Evolutionary conservation across 2,113 vertebrate genomes (phyloP).

Genomic region (Silurus glanis): DNA sequence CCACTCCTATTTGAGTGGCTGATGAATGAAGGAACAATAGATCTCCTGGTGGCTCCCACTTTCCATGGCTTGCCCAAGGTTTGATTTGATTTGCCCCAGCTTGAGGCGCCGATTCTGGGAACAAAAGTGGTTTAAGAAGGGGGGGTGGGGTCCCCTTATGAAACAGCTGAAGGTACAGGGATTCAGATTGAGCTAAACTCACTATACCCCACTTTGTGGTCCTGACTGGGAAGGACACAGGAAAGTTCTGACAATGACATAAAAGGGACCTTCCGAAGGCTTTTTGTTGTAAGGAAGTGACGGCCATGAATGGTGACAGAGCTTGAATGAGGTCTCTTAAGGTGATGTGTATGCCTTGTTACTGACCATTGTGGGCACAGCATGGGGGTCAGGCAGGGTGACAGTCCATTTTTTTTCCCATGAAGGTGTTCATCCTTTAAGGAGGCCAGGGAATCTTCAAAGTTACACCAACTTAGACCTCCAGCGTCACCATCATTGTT

Average conservation of each 20-base stretch:
- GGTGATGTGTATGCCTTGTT: slow-evolving; percentile 77
- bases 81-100: slow-evolving; percentile 79
- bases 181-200: slow-evolving; percentile 67
- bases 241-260: slow-evolving; percentile 81
- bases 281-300: slow-evolving; percentile 86
- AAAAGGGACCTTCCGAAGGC: slow-evolving; percentile 81
- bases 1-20: slow-evolving; percentile 78
- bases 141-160: slow-evolving; percentile 63
- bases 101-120: slow-evolving; percentile 72
- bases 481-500: slow-evolving; percentile 46
- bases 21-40: slow-evolving; percentile 81
- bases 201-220: slow-evolving; percentile 70
- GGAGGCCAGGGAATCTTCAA: slow-evolving; percentile 42
- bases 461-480: slow-evolving; percentile 41
- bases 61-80: slow-evolving; percentile 67
- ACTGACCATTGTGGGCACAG: slow-evolving; percentile 72
- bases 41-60: slow-evolving; percentile 75
- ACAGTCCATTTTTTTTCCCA: slow-evolving; percentile 41
- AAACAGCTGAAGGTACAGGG: slow-evolving; percentile 71
- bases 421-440: slow-evolving; percentile 52
- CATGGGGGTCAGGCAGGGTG: slow-evolving; percentile 64
- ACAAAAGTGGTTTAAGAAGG: slow-evolving; percentile 65
- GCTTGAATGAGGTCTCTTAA: slow-evolving; percentile 77
- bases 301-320: slow-evolving; percentile 80
- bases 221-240: slow-evolving; percentile 72